Conservation (phyloP, 2,113 vertebrate species). For the Cyprinodon brontotheroides region DNA sequence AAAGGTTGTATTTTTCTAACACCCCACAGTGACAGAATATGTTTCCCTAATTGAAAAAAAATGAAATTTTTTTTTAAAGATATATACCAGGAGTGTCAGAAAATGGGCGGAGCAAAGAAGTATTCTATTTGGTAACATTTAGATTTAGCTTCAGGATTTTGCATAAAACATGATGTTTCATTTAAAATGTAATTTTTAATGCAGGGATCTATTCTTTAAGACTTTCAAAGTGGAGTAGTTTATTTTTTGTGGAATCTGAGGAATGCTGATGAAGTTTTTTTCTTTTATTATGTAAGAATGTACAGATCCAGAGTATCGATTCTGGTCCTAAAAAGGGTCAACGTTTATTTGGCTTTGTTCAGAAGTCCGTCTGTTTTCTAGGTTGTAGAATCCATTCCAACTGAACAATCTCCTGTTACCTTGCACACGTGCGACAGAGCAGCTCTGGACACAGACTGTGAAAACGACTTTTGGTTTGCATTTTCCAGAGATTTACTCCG, state of each 20-base stretch:
- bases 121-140: too few species aligned
- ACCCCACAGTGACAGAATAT: background rate
- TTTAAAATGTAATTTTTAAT: too few species aligned
- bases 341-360: background rate
- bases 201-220: too few species aligned
- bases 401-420: background rate
- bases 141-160: too few species aligned
- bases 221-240: too few species aligned
- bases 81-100: too few species aligned
- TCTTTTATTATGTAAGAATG: background rate
- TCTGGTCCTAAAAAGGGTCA: too few species aligned
- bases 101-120: too few species aligned
- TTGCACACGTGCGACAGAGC: background rate
- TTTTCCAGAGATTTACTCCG: conserved; percentile 15
- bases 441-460: background rate
- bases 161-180: too few species aligned
- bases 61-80: too few species aligned
- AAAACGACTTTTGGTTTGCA: conserved; percentile 9
- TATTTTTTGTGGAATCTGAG: background rate
- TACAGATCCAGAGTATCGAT: background rate
- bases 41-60: background rate
- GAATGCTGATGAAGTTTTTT: background rate
- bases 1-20: too few species aligned
- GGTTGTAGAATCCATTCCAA: background rate
- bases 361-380: background rate